Evolutionary conservation across 2,888 invertebrate species (phyloP).

Genomic region (Itoplectis maculator): DNA sequence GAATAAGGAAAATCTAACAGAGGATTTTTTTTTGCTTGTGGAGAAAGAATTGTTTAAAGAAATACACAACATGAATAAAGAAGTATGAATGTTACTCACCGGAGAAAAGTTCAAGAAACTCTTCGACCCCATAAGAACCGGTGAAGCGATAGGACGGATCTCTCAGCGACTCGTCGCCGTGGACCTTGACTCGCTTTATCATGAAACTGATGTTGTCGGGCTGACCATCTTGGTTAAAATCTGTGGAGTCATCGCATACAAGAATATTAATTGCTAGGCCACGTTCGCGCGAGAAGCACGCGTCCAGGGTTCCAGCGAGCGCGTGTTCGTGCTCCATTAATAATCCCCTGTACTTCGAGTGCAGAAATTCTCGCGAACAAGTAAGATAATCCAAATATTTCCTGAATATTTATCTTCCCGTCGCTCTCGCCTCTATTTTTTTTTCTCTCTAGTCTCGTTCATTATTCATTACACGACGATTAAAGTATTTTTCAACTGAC

Average conservation of each 20-base stretch:
- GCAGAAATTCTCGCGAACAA: slow-evolving; percentile 42
- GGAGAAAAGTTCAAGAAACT: slow-evolving; percentile 98
- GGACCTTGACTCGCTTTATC: slow-evolving; percentile 97
- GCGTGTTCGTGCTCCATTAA: slow-evolving; percentile 42
- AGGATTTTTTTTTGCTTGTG: neutral
- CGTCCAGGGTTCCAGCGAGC: slow-evolving; percentile 7
- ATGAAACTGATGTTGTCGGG: slow-evolving; percentile 96
- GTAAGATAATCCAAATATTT: slow-evolving; percentile 39
- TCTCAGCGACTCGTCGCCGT: slow-evolving; percentile 92
- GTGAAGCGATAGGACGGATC: slow-evolving; percentile 95
- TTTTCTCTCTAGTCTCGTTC: slow-evolving; percentile 17
- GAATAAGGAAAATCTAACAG: too few relatives aligned
- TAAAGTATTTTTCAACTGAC: slow-evolving; percentile 16
- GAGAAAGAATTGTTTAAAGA: neutral
- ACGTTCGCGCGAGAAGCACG: neutral
- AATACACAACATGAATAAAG: neutral
- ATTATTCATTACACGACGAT: slow-evolving; percentile 42
- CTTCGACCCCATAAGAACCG: slow-evolving; percentile 98
- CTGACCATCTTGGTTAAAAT: slow-evolving; percentile 96
- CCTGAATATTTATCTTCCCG: slow-evolving; percentile 50
- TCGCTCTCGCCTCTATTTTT: neutral
- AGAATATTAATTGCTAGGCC: slow-evolving; percentile 38
- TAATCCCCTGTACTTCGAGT: slow-evolving; percentile 45
- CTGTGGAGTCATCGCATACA: slow-evolving; percentile 85
- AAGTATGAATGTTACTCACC: slow-evolving; percentile 86